A percentile compares a stretch with the other conserved stretches of the same genome.
Evolutionary conservation across 2,888 invertebrate species (phyloP).

Genomic region (Tinea pellionella): DNA sequence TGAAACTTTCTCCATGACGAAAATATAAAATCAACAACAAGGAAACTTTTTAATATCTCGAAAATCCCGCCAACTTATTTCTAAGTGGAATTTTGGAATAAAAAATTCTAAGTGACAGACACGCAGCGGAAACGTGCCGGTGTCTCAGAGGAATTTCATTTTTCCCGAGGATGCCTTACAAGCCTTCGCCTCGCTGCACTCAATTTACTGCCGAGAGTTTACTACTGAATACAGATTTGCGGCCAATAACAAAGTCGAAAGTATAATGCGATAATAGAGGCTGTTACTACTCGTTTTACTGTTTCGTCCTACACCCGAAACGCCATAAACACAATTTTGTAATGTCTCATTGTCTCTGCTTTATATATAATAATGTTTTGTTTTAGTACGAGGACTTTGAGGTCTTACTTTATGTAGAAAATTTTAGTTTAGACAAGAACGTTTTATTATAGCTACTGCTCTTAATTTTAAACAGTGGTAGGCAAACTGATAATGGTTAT

Average conservation of each 20-base stretch:
- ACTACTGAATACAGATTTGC: constrained; percentile 43
- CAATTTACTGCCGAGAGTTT: constrained; percentile 30
- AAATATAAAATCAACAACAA: constrained; percentile 3
- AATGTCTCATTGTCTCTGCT: neutral
- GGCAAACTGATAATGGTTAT: too few relatives aligned
- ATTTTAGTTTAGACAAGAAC: too few relatives aligned
- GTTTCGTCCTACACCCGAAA: neutral
- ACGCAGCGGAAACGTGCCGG: constrained; percentile 19
- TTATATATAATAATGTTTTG: neutral
- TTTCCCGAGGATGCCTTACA: constrained; percentile 34
- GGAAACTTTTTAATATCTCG: constrained; percentile 4
- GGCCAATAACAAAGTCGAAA: neutral
- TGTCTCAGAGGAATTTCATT: constrained; percentile 47
- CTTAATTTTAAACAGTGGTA: too few relatives aligned
- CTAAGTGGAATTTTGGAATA: constrained; percentile 1
- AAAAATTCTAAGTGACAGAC: constrained; percentile 7
- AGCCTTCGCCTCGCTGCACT: constrained; percentile 33
- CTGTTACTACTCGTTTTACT: neutral
- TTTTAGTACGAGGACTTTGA: too few relatives aligned
- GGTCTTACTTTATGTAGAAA: too few relatives aligned
- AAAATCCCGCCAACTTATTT: constrained; percentile 4
- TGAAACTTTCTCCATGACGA: neutral
- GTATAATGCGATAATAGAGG: neutral
- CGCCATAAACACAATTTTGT: neutral
- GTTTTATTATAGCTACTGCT: too few relatives aligned